phyloP scores from a whole-genome alignment of 1,140 invertebrate species.

The Musca domestica region DNA sequence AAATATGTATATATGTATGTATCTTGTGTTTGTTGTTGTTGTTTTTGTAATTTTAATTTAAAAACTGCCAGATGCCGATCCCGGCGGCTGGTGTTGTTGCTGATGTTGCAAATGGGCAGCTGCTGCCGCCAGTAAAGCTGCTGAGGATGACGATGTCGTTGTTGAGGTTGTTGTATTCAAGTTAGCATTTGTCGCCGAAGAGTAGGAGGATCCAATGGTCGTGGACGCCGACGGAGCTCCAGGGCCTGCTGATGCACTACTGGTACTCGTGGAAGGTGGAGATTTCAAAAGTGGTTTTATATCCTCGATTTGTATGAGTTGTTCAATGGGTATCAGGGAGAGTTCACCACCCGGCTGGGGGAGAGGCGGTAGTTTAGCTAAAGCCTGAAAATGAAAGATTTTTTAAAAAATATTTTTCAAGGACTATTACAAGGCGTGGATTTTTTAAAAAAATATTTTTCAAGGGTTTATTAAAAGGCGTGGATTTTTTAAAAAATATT shows the following conservation, averaged over 20 bases:
- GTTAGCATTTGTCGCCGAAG: not conserved
- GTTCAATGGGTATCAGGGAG: conserved; percentile 76
- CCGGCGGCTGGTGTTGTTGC: conserved; percentile 24
- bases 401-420: not conserved
- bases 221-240: conserved; percentile 18
- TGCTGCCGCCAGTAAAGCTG: conserved; percentile 10
- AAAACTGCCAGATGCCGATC: conserved; percentile 3
- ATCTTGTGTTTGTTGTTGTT: not conserved
- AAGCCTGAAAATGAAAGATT: conserved; percentile 29
- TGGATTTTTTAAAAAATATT: no score
- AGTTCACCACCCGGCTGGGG: conserved; percentile 68
- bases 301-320: conserved; percentile 68
- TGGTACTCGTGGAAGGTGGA: conserved; percentile 33
- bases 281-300: conserved; percentile 50
- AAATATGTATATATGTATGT: not conserved
- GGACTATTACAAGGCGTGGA: not conserved
- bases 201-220: not conserved
- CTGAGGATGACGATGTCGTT: conserved; percentile 12
- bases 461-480: no score
- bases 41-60: not conserved
- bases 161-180: not conserved
- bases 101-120: conserved; percentile 9
- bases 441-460: no score
- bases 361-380: conserved; percentile 45
- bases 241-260: conserved; percentile 21